Evolutionary conservation across 2,888 invertebrate species (phyloP), one percentile per base, ranked within the genome.

Genomic region (Ichneumoninae sp.): DNA sequence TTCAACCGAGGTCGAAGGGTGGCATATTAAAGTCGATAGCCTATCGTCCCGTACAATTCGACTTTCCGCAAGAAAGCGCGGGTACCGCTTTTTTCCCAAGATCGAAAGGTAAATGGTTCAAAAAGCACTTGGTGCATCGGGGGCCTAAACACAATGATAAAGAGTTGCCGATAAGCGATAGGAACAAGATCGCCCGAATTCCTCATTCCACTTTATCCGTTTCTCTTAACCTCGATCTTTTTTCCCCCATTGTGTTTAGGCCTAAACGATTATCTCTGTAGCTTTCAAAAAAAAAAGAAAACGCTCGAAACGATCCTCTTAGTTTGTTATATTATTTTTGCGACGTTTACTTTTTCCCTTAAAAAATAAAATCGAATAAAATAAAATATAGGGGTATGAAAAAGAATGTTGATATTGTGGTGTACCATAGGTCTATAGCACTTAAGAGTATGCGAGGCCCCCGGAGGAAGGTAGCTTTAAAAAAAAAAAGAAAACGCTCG

Each of bases 51-150:
- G 92, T 89, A 92, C 92, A 89, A 91, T 93, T 92, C 92, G 92
- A 90, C 92, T 93, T 90, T 92, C 92, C 90, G 92, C 92, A 90
- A 92, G 92, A 93, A 93, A 93, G 89, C 92, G 93, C 90, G 93
- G 92, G 83, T 93, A 92, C 90, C 92, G 93, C 85, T 93, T 93
- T 90, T 93, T 93, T 90, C 93, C 93, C 81, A 92, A 93, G 90
- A 92, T 92, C 90, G 91, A 91, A 91, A 93, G 93, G 93, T 93
- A 93, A 93, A 90, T 87, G 80, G 78, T 85, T 83, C 77, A 69
- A 68, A 85, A 70, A 69, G 76, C 82, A 52, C 81, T 47, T 47
- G 44, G 57, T 75, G 70, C 73, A 54, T 74, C 44, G 68, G 1
- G 8, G 60, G 4, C 63, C 16, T 63, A 63, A 63, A 30, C 63